Percentiles rank a stretch among this genome's conserved stretches.
These are phyloP conservation scores for Limosa lapponica DNA, from an alignment of 2,797 vertebrate genomes.

Conservation along the genomic window DNA sequence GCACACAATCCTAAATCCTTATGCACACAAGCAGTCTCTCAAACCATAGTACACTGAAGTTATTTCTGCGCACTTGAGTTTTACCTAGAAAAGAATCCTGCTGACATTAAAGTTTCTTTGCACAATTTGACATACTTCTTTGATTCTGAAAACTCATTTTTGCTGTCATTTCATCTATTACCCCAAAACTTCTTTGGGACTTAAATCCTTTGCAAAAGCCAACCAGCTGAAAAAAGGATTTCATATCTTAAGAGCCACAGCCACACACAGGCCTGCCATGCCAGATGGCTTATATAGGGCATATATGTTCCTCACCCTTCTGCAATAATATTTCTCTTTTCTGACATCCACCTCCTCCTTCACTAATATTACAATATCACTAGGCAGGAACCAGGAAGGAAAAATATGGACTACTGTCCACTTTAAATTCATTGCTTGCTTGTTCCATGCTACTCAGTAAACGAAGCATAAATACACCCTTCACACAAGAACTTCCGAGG, in stretches of 20 bases:
- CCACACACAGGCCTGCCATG: background rate
- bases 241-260: slow-evolving; percentile 1
- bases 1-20: background rate
- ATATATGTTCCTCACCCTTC: background rate
- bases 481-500: background rate
- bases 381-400: background rate
- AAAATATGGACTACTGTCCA: background rate
- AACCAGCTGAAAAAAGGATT: slow-evolving; percentile 24
- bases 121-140: slow-evolving; percentile 32
- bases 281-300: background rate
- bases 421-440: background rate
- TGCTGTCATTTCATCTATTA: slow-evolving; percentile 43
- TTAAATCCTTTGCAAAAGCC: slow-evolving; percentile 30
- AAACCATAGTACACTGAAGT: background rate
- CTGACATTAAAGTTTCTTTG: slow-evolving; percentile 36
- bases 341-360: background rate
- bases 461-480: background rate
- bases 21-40: background rate
- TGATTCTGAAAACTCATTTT: slow-evolving; percentile 48
- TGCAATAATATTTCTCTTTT: background rate
- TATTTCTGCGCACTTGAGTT: background rate
- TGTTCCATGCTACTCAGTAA: background rate
- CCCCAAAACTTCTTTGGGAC: slow-evolving; percentile 9
- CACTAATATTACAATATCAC: background rate
- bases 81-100: background rate